Percentiles rank a stretch among this genome's conserved stretches.
phyloP scores from a whole-genome alignment of 1,140 invertebrate species.

The Lethrus apterus region DNA sequence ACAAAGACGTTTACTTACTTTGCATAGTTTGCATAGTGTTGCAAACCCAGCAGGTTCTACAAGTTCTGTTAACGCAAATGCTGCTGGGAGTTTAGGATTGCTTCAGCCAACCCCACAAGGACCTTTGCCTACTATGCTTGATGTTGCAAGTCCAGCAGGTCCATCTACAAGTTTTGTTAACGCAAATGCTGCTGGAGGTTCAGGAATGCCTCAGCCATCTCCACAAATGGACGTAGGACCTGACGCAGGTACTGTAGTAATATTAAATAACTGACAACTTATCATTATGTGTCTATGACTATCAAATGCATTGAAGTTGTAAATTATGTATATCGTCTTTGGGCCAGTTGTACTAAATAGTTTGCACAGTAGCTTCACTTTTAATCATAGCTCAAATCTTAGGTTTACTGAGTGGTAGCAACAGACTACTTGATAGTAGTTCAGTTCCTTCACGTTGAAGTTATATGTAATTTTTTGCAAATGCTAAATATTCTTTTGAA shows the following conservation, averaged over 20 bases:
- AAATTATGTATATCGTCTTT: too few relatives aligned
- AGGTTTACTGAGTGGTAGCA: too few relatives aligned
- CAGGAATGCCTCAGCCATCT: conserved; percentile 56
- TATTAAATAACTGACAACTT: too few relatives aligned
- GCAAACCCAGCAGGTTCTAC: conserved; percentile 45
- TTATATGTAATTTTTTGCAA: too few relatives aligned
- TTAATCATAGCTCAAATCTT: too few relatives aligned
- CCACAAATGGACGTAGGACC: conserved; percentile 48
- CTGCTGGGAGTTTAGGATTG: conserved; percentile 31
- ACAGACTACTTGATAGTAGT: too few relatives aligned
- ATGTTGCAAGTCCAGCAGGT: conserved; percentile 76
- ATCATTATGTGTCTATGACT: too few relatives aligned
- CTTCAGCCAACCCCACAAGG: conserved; percentile 51
- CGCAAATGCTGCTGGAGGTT: conserved; percentile 53
- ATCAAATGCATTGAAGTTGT: too few relatives aligned
- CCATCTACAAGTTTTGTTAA: conserved; percentile 65
- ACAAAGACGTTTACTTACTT: conserved; percentile 25
- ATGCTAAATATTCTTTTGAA: too few relatives aligned
- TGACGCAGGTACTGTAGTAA: conserved; percentile 36
- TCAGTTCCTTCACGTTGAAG: too few relatives aligned
- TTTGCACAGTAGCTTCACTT: too few relatives aligned
- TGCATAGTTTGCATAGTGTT: conserved; percentile 39
- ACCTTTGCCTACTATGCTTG: conserved; percentile 83
- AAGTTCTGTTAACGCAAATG: conserved; percentile 28
- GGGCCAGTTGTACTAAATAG: too few relatives aligned